Conservation (phyloP, 2,888 invertebrate genomes). For the Conomelus anceps region DNA sequence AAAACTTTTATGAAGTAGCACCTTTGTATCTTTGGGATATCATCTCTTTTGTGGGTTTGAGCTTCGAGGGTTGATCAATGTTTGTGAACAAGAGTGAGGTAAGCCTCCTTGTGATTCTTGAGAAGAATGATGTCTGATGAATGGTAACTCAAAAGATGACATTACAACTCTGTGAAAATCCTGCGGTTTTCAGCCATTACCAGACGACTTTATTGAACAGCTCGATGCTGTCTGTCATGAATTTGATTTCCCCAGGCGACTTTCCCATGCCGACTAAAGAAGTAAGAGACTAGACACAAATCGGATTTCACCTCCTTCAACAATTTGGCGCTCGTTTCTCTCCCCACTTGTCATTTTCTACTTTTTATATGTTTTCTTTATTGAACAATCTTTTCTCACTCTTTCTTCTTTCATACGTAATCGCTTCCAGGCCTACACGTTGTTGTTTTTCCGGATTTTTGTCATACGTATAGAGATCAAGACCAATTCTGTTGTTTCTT, state of each 20-base stretch:
- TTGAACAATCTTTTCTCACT: not conserved
- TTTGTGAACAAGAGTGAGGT: not conserved
- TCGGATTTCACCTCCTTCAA: not conserved
- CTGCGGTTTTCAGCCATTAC: not conserved
- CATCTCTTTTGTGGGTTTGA: not conserved
- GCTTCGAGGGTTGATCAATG: not conserved
- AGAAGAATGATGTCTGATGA: not conserved
- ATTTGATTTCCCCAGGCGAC: not conserved
- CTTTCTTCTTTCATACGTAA: too few species aligned
- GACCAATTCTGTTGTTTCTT: too few species aligned
- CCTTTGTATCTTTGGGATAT: too few species aligned
- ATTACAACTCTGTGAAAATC: not conserved
- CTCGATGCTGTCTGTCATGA: not conserved
- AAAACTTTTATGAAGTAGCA: too few species aligned
- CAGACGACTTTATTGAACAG: not conserved
- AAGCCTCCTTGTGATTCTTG: not conserved
- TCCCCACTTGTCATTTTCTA: not conserved
- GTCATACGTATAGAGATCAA: too few species aligned
- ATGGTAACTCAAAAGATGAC: not conserved
- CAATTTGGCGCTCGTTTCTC: not conserved
- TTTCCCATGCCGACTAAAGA: too few species aligned
- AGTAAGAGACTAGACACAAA: not conserved
- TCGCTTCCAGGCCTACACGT: too few species aligned
- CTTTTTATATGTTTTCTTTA: not conserved
- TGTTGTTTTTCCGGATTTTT: too few species aligned